Conservation (phyloP, 2,113 vertebrate genomes). For the Muntiacus muntjak region DNA sequence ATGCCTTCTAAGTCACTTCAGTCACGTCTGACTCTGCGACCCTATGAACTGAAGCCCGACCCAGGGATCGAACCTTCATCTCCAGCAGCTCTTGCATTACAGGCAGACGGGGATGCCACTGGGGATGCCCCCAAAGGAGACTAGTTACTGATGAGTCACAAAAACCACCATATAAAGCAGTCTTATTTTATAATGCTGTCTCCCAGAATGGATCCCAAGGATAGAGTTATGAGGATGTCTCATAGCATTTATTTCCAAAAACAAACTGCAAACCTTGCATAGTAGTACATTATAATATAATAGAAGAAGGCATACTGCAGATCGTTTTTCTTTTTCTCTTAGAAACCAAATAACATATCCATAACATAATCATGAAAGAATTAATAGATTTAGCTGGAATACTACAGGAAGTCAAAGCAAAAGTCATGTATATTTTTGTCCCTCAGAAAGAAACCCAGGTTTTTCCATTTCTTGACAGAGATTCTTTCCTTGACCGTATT, state of each 20-base stretch:
- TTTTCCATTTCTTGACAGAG: not conserved
- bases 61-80: not conserved
- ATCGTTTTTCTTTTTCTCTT: not conserved
- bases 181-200: not conserved
- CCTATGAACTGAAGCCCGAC: not conserved
- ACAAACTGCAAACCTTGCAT: not conserved
- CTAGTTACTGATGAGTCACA: not conserved
- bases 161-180: not conserved
- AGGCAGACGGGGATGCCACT: not conserved
- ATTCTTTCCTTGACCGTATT: not conserved
- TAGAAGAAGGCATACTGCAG: not conserved
- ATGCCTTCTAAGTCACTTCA: not conserved
- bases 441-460: not conserved
- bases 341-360: not conserved
- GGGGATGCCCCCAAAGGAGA: not conserved
- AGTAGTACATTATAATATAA: not conserved
- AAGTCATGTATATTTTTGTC: not conserved
- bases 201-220: not conserved
- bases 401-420: not conserved
- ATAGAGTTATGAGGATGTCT: not conserved
- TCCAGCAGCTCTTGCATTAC: not conserved
- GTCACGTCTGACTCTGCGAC: not conserved
- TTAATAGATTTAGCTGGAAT: not conserved
- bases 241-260: not conserved
- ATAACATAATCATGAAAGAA: not conserved